phyloP scores from a whole-genome alignment of 2,888 invertebrate genomes.

The Lottia scabra region DNA sequence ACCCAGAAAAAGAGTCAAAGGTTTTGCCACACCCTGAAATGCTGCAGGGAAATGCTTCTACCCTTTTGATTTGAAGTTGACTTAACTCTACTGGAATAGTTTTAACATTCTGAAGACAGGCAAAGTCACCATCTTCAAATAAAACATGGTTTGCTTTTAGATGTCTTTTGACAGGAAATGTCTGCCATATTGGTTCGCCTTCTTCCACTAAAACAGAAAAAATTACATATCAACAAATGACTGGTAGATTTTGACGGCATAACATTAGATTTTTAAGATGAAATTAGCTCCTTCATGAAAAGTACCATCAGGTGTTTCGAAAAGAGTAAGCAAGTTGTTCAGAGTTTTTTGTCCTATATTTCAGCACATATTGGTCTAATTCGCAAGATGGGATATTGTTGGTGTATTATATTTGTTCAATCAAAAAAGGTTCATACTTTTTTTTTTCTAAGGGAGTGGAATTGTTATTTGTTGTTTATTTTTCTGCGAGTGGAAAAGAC shows the following conservation, averaged over 20 bases:
- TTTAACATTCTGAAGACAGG: slow-evolving; percentile 24
- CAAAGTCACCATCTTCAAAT: slow-evolving; percentile 71
- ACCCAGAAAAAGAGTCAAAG: slow-evolving; percentile 47
- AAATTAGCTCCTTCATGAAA: too few relatives aligned
- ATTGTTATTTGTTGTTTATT: slow-evolving; percentile 31
- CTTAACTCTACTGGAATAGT: neutral
- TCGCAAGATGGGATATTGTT: too few relatives aligned
- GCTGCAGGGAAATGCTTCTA: slow-evolving; percentile 43
- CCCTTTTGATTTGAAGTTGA: slow-evolving; percentile 9
- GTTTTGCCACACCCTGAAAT: slow-evolving; percentile 42
- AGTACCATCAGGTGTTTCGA: too few relatives aligned
- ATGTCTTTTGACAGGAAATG: slow-evolving; percentile 29
- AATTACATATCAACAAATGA: neutral
- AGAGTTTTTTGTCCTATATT: too few relatives aligned
- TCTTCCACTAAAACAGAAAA: neutral
- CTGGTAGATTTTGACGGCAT: too few relatives aligned
- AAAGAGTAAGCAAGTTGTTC: too few relatives aligned
- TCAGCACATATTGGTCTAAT: too few relatives aligned
- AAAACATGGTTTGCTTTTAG: slow-evolving; percentile 70
- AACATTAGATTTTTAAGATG: too few relatives aligned
- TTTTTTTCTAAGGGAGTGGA: too few relatives aligned
- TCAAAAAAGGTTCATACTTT: neutral
- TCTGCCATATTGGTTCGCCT: neutral
- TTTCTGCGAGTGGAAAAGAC: slow-evolving; percentile 82
- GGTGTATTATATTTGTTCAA: too few relatives aligned